phyloP scores from a whole-genome alignment of 2,113 vertebrate genomes.

The Bostrychus sinensis region DNA sequence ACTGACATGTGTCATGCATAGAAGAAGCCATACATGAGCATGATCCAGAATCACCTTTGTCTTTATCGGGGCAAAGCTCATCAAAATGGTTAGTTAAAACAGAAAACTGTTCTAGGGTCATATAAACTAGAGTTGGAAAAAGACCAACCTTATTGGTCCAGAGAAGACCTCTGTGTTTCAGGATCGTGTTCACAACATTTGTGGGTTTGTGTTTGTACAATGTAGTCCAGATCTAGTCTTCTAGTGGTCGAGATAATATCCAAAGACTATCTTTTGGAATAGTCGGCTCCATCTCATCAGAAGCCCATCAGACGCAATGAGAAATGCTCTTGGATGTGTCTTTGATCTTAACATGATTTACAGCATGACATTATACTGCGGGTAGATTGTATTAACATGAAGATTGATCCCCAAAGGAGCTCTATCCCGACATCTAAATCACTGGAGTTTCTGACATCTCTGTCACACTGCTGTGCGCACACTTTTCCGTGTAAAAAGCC shows the following conservation, averaged over 20 bases:
- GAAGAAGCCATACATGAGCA: no score
- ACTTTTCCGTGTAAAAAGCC: background rate
- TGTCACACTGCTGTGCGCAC: constrained; percentile 7
- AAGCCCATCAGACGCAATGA: constrained; percentile 4
- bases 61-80: no score
- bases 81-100: no score
- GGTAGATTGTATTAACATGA: background rate
- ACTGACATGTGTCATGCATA: no score
- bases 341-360: constrained; percentile 19
- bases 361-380: background rate
- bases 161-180: no score
- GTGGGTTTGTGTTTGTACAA: background rate
- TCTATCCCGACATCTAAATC: constrained; percentile 8
- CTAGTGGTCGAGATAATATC: background rate
- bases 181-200: no score
- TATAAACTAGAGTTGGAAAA: no score
- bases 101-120: no score
- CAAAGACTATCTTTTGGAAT: background rate
- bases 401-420: constrained; percentile 4
- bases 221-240: background rate
- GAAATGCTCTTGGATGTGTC: background rate
- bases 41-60: no score
- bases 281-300: background rate
- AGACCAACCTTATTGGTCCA: no score
- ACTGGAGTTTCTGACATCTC: constrained; percentile 1